These are phyloP conservation scores for Lepidurus packardi DNA, from an alignment of 1,140 invertebrate genomes.

Conservation along the genomic window DNA sequence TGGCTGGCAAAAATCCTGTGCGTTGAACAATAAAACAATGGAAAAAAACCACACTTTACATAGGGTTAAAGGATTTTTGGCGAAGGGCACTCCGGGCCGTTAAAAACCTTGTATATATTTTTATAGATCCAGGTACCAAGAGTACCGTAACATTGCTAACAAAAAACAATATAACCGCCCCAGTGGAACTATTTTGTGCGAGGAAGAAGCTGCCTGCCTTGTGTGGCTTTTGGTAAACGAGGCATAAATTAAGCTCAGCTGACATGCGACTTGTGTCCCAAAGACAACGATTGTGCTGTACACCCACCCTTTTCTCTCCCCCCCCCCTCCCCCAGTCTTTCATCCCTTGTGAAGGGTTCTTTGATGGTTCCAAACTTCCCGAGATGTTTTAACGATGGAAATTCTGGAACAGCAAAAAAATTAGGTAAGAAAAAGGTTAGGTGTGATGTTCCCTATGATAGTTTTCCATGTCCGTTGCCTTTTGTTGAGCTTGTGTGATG, in stretches of 20 bases:
- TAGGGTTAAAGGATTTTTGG: neutral
- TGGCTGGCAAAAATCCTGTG: neutral
- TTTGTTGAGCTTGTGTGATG: neutral
- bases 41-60: neutral
- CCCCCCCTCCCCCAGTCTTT: neutral
- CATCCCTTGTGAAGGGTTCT: neutral
- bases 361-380: neutral
- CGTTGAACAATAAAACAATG: neutral
- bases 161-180: neutral
- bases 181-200: neutral
- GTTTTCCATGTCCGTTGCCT: neutral
- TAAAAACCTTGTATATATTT: neutral
- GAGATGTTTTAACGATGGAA: neutral
- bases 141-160: neutral
- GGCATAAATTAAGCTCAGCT: neutral
- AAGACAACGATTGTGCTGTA: neutral
- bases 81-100: neutral
- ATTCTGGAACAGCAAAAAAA: neutral
- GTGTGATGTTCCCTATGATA: neutral
- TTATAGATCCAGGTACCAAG: neutral
- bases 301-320: neutral
- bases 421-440: neutral
- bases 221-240: conserved; percentile 1
- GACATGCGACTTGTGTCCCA: neutral
- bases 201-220: neutral